phyloP scores from a whole-genome alignment of 2,888 invertebrate genomes.

The Arctia plantaginis region DNA sequence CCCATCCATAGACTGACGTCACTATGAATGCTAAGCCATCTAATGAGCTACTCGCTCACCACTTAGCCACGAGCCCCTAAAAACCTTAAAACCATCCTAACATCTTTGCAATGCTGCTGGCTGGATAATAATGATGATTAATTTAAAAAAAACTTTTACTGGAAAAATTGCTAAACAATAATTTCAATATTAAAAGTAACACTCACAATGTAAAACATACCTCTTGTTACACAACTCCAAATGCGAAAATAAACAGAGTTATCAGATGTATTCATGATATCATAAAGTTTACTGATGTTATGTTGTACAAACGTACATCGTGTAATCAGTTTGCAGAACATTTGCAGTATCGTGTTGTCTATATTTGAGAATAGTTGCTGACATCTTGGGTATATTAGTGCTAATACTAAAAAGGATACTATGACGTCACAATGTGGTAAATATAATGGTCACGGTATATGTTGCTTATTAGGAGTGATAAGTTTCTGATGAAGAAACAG shows the following conservation, averaged over 20 bases:
- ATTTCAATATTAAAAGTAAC: background rate
- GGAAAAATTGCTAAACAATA: background rate
- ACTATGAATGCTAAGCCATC: no score
- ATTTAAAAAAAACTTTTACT: background rate
- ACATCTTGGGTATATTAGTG: background rate
- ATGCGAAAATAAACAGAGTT: conserved; percentile 1
- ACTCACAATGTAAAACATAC: background rate
- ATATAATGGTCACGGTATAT: background rate
- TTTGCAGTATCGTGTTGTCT: background rate
- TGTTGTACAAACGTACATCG: background rate
- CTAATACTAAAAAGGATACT: background rate
- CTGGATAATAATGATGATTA: no score
- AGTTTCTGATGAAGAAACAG: background rate
- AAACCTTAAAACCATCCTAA: no score
- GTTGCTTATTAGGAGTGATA: background rate
- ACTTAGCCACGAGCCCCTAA: no score
- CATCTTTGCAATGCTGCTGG: no score
- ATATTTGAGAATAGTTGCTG: background rate
- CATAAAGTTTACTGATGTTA: conserved; percentile 6
- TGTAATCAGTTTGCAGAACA: background rate
- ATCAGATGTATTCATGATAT: background rate
- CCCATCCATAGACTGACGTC: no score
- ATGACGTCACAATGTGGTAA: background rate
- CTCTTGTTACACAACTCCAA: background rate
- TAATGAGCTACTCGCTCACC: no score